Percentiles rank a stretch among this genome's conserved stretches.
Evolutionary conservation across 2,797 vertebrate species (phyloP).

Genomic region (Cyclura pinguis): DNA sequence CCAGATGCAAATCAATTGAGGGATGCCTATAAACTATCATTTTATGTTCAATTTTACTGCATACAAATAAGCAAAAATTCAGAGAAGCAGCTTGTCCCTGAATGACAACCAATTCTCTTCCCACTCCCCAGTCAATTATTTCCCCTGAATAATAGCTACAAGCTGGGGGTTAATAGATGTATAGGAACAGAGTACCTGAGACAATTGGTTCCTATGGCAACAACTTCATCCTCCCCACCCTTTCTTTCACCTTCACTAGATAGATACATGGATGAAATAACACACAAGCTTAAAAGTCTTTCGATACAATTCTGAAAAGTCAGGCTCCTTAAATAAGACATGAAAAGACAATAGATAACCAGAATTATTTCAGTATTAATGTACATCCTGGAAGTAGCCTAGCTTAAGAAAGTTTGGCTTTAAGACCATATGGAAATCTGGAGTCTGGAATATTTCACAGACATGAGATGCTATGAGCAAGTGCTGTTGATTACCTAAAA

Average conservation of each 20-base stretch:
- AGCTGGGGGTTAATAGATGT: slow-evolving; percentile 73
- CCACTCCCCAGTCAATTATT: slow-evolving; percentile 72
- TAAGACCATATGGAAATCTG: background rate
- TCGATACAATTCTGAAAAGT: slow-evolving; percentile 29
- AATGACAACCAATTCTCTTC: slow-evolving; percentile 74
- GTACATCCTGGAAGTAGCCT: slow-evolving; percentile 34
- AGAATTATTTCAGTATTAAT: slow-evolving; percentile 52
- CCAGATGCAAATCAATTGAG: slow-evolving; percentile 70
- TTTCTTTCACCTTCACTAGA: slow-evolving; percentile 50
- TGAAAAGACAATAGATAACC: slow-evolving; percentile 41
- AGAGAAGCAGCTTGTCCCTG: slow-evolving; percentile 67
- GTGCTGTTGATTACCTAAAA: too few relatives aligned
- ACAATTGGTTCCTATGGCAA: slow-evolving; percentile 79
- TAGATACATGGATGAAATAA: slow-evolving; percentile 53
- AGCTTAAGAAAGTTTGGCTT: background rate
- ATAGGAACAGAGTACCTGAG: slow-evolving; percentile 67
- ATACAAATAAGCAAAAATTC: slow-evolving; percentile 71
- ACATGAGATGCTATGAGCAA: background rate
- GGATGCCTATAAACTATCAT: slow-evolving; percentile 55
- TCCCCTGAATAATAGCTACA: slow-evolving; percentile 77
- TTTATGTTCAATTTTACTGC: slow-evolving; percentile 73
- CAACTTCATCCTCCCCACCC: slow-evolving; percentile 55
- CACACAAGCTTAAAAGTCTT: slow-evolving; percentile 63
- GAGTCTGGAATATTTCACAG: background rate
- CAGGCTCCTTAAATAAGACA: slow-evolving; percentile 27